Evolutionary conservation across 2,113 vertebrate species (phyloP).

Genomic region (Ploceus nigricollis): DNA sequence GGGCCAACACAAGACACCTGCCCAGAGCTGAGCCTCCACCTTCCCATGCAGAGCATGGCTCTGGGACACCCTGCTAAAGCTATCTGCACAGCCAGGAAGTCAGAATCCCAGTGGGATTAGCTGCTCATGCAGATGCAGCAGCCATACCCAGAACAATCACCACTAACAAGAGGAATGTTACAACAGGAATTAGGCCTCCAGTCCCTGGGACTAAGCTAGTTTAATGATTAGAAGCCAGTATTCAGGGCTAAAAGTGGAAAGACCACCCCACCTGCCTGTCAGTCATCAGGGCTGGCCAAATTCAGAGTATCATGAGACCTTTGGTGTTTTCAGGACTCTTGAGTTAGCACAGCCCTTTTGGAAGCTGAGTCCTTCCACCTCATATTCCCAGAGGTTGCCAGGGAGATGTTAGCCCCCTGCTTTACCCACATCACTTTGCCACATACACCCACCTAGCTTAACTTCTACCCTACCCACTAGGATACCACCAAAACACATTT

Average conservation of each 20-base stretch:
- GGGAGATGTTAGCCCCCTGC: neutral
- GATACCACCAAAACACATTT: neutral
- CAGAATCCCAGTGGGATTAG: neutral
- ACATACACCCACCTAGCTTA: neutral
- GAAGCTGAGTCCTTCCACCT: neutral
- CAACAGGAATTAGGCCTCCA: neutral
- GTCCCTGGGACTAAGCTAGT: neutral
- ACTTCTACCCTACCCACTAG: neutral
- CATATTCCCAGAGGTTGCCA: neutral
- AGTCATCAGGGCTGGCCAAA: neutral
- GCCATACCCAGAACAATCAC: neutral
- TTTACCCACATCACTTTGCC: neutral
- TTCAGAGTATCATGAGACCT: neutral
- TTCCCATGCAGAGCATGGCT: fast-evolving
- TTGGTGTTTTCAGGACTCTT: neutral
- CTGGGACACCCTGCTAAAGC: neutral
- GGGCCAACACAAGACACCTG: neutral
- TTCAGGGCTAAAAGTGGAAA: neutral
- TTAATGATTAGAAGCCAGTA: neutral
- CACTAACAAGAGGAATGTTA: neutral
- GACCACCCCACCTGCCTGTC: neutral
- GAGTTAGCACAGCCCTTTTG: neutral
- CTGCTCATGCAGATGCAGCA: neutral
- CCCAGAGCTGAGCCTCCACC: neutral
- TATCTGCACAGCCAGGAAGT: neutral